Evolutionary conservation across 2,113 vertebrate genomes (phyloP), one percentile per base, ranked within the genome.

Genomic region (Hemicordylus capensis): DNA sequence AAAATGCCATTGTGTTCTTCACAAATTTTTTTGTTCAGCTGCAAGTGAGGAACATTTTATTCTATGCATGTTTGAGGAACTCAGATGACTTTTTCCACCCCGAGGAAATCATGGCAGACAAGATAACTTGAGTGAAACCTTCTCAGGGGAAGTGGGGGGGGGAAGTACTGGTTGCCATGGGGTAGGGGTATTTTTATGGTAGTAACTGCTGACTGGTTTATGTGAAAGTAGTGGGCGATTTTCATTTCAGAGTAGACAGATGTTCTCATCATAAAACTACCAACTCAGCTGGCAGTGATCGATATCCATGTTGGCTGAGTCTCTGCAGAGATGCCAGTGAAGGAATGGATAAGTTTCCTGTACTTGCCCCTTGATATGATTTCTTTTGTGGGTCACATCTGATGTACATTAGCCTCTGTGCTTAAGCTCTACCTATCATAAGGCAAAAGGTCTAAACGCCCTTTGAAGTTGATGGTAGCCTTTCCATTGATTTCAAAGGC

Each of bases 71-170:
- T n/a, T n/a, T 48, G 44, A 66, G 17, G 8, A 42, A 42, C 10
- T 59, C 31, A 59, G 26, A 56, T 11, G 85, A 2, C 15, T 48
- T 11, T 24, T 4, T 31, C 54, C 6, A 69, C 28, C 46, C 46
- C 85, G 85, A 3, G 54, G 0, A 46, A 19, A 34, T 2, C 0
- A 15, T 0, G 0, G 4, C 24, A 85, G 19, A 11, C 42, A 8
- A 67, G 8, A 73, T 19, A 24, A 14, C 19, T n/a, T n/a, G n/a
- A n/a, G n/a, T n/a, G n/a, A n/a, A n/a, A n/a, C n/a, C n/a, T n/a
- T n/a, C n/a, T n/a, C n/a, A n/a, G n/a, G n/a, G n/a, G n/a, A n/a
- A n/a, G n/a, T n/a, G n/a, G n/a, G n/a, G n/a, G n/a, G n/a, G n/a
- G n/a, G n/a, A n/a, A n/a, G n/a, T 44, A 22, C 39, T 34, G 20